Base-by-base conservation (phyloP, 2,113 vertebrate species). In the Megaleporinus macrocephalus region DNA sequence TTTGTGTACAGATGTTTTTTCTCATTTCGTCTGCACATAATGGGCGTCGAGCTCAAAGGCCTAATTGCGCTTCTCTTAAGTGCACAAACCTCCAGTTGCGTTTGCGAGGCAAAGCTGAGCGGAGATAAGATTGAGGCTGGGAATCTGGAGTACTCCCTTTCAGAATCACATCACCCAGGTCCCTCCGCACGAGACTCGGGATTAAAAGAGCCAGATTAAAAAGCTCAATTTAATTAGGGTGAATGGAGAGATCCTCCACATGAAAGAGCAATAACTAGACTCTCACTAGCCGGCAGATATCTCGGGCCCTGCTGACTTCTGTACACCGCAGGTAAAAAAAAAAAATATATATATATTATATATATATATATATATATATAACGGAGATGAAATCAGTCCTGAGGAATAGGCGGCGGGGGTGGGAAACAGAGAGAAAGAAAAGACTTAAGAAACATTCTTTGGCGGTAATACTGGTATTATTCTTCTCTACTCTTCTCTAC, bases 221-320 rank as follows among this genome's bases (percentile, higher is more conserved):
- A 94, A 93, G 88, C 89, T 93, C 91, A 93, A 94, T 95, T 94
- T 95, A 95, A 95, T 95, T 94, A 94, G 89, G 90, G 89, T 89
- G 91, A 93, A 92, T 92, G 90, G 90, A 90, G 92, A 92, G 92
- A 94, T 93, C 90, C 86, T 90, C 79, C 91, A 93, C 90, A 92
- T 93, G 91, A 93, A 93, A 93, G 92, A 91, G 89, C 91, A 91
- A 92, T 93, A 93, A 93, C 91, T 91, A 93, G 92, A 90, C 90
- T 92, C 90, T 92, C 89, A 91, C 91, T 94, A 92, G 92, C 91
- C 86, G 89, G 90, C 88, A 86, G 89, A 91, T 93, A 94, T 91
- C 92, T 88, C 66, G 81, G 80, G 88, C 88, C 87, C 90, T 79
- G 63, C 90, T 84, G 90, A 92, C 89, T 88, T 93, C 89, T 87